Evolutionary conservation across 1,140 invertebrate species (phyloP).

Genomic region (Dendrolimus punctatus): DNA sequence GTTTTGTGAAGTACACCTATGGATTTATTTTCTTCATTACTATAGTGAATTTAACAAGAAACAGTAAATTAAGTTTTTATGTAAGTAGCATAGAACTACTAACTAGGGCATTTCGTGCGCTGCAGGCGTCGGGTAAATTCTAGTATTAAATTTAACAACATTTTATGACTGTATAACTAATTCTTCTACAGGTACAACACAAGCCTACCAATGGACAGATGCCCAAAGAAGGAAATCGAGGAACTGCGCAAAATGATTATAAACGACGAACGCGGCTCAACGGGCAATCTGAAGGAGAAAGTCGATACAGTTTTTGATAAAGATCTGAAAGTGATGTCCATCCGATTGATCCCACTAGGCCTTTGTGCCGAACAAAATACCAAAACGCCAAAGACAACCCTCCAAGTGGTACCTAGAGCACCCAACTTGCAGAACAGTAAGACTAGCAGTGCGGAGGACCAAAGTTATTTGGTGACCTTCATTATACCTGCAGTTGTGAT

Average conservation of each 20-base stretch:
- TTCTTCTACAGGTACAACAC: slow-evolving; percentile 59
- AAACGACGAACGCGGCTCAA: slow-evolving; percentile 70
- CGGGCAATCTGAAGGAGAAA: slow-evolving; percentile 71
- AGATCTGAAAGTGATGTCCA: slow-evolving; percentile 84
- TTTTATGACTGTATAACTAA: neutral
- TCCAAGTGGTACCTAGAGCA: slow-evolving; percentile 27
- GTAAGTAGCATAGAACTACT: too few relatives aligned
- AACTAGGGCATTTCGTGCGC: too few relatives aligned
- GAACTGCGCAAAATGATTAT: slow-evolving; percentile 80
- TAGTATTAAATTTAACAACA: too few relatives aligned
- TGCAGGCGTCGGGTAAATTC: too few relatives aligned
- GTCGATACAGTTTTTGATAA: slow-evolving; percentile 82
- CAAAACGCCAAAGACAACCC: slow-evolving; percentile 45
- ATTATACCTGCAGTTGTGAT: slow-evolving; percentile 93
- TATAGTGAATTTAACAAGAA: too few relatives aligned
- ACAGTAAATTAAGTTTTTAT: too few relatives aligned
- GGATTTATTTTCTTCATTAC: too few relatives aligned
- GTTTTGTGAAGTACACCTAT: too few relatives aligned
- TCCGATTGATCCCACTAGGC: slow-evolving; percentile 80
- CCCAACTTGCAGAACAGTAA: slow-evolving; percentile 32
- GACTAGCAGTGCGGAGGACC: slow-evolving; percentile 75
- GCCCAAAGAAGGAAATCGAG: slow-evolving; percentile 84
- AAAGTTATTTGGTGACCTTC: slow-evolving; percentile 92
- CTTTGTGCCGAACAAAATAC: slow-evolving; percentile 77
- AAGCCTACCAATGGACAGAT: slow-evolving; percentile 73